Evolutionary conservation across 2,797 vertebrate genomes (phyloP).

Genomic region (Neostethus bicornis): DNA sequence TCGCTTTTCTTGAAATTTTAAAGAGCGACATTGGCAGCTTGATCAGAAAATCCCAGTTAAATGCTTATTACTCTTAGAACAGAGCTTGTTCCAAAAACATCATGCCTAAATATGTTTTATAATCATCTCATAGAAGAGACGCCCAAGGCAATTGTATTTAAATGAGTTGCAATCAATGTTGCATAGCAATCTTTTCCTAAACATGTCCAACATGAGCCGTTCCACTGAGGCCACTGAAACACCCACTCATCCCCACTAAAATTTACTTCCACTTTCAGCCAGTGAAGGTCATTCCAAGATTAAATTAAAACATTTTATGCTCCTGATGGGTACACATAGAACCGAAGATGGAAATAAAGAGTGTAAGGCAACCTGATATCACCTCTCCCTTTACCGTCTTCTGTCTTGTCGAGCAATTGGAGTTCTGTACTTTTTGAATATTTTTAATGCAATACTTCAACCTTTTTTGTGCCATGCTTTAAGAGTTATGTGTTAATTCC

Average conservation of each 20-base stretch:
- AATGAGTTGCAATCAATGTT: slow-evolving; percentile 48
- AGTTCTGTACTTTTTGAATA: not conserved
- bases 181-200: slow-evolving; percentile 44
- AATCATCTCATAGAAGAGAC: not conserved
- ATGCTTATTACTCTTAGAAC: not conserved
- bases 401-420: slow-evolving; percentile 2
- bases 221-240: slow-evolving; percentile 48
- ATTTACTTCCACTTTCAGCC: slow-evolving; percentile 59
- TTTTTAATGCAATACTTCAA: slow-evolving; percentile 7
- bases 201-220: slow-evolving; percentile 50
- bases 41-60: not conserved
- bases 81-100: not conserved
- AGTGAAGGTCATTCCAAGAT: slow-evolving; percentile 63
- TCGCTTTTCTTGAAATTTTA: not conserved
- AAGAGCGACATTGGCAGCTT: not conserved
- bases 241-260: slow-evolving; percentile 50
- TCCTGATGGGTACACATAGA: slow-evolving; percentile 31
- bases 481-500: slow-evolving; percentile 22
- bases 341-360: slow-evolving; percentile 20
- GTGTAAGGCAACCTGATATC: slow-evolving; percentile 18
- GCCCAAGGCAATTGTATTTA: not conserved
- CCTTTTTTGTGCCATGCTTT: not conserved
- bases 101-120: not conserved
- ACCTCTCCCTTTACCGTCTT: slow-evolving; percentile 8
- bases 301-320: slow-evolving; percentile 66